These are phyloP conservation scores for Pseudorasbora parva DNA, from an alignment of 2,113 vertebrate genomes.

Conservation along the genomic window DNA sequence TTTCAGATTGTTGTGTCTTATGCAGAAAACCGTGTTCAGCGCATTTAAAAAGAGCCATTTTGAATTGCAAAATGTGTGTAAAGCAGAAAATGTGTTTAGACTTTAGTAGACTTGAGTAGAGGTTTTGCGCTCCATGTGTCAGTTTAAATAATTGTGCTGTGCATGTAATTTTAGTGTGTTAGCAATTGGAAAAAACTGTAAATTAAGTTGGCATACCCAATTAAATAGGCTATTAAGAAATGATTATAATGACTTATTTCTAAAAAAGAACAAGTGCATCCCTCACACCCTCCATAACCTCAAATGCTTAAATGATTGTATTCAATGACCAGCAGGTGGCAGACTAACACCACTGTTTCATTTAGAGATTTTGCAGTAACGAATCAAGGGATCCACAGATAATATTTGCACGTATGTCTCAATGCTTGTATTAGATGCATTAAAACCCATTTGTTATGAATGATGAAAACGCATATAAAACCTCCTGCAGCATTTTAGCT, in stretches of 20 bases:
- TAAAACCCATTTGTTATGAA: not conserved
- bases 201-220: not conserved
- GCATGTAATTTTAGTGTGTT: no score
- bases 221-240: not conserved
- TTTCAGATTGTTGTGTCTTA: no score
- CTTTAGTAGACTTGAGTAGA: no score
- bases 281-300: not conserved
- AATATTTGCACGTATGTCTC: not conserved
- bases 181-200: no score
- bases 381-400: not conserved
- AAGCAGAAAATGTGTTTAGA: no score
- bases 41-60: no score
- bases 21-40: no score
- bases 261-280: not conserved
- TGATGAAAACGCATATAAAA: not conserved
- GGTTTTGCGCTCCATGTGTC: no score
- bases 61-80: no score
- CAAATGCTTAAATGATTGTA: not conserved
- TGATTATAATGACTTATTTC: no score
- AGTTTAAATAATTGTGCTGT: no score
- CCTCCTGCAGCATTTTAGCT: not conserved
- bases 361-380: not conserved
- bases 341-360: constrained; percentile 64
- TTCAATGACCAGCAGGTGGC: constrained; percentile 62
- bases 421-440: not conserved